Evolutionary conservation across 2,797 vertebrate species (phyloP), one percentile per base, ranked within the genome.

Genomic region (Lacerta agilis): DNA sequence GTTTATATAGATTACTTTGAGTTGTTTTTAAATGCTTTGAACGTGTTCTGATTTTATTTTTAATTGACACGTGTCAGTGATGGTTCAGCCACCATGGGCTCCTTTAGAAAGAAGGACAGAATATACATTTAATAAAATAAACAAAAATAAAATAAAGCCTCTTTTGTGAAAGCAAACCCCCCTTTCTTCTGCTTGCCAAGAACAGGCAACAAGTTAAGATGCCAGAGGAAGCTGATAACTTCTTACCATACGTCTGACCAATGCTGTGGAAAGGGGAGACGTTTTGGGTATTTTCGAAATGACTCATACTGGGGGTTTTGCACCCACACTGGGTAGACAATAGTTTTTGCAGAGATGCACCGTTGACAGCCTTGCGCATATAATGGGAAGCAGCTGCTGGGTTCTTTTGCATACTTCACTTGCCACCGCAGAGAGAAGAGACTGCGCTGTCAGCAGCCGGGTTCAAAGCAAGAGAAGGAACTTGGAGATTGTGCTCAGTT

Each of bases 261-360:
- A 38, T 49, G 67, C 55, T 43, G 45, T 25, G 27, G 27, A 75
- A 72, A 45, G 10, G 55, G 11, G 23, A 83, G 71, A 29, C n/a
- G 29, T 45, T 45, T 20, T 7, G 67, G 27, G 25, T 55, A 38
- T 67, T 87, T 87, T 29, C 55, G 27, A 89, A 85, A 49, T 89
- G 78, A 82, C 15, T 89, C 61, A 77, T 76, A 41, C 43, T 38
- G 29, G 43, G 45, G 43, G n/a, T 29, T 58, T 89, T 73, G 33
- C 43, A 43, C 8, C 83, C 72, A 64, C 25, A 67, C 58, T 33
- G 27, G 69, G 10, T 33, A 76, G 61, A 69, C 72, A 20, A 25
- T 82, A 71, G 33, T 38, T 89, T 86, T 82, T 82, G 83, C 79
- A 89, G 71, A 85, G 13, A 66, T 76, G 41, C 18, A 41, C 2